Evolutionary conservation across 2,797 vertebrate species (phyloP).

Genomic region (Thaleichthys pacificus): DNA sequence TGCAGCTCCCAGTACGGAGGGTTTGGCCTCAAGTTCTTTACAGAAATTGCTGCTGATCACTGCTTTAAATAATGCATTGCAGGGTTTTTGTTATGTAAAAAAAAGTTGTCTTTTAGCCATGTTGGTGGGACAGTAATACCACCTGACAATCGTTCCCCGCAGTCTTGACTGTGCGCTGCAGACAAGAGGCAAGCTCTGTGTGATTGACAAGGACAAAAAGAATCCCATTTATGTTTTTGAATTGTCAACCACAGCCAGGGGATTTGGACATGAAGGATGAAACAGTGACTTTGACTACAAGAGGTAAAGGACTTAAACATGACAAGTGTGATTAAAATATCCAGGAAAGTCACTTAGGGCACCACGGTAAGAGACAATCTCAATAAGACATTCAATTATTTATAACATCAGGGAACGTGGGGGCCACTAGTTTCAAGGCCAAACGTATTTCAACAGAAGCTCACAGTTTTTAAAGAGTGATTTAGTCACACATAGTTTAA

Average conservation of each 20-base stretch:
- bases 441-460: constrained; percentile 39
- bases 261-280: constrained; percentile 74
- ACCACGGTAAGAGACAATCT: constrained; percentile 61
- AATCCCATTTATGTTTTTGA: constrained; percentile 74
- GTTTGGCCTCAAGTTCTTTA: constrained; percentile 63
- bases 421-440: constrained; percentile 63
- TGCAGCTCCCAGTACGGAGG: constrained; percentile 21
- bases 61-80: constrained; percentile 76
- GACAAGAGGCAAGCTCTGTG: constrained; percentile 48
- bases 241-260: constrained; percentile 72
- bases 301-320: constrained; percentile 70
- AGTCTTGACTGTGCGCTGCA: constrained; percentile 68
- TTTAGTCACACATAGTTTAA: constrained; percentile 31
- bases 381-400: constrained; percentile 76
- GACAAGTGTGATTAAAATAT: constrained; percentile 77
- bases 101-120: constrained; percentile 69
- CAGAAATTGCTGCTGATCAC: constrained; percentile 69
- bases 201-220: constrained; percentile 85
- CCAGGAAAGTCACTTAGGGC: constrained; percentile 68
- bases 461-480: constrained; percentile 37
- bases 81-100: constrained; percentile 72
- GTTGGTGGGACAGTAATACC: constrained; percentile 73
- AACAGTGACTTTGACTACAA: constrained; percentile 78
- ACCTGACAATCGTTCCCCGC: constrained; percentile 75
- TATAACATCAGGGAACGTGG: constrained; percentile 56